These are phyloP conservation scores for Leptinotarsa juncta DNA, from an alignment of 2,888 invertebrate species.

Conservation along the genomic window DNA sequence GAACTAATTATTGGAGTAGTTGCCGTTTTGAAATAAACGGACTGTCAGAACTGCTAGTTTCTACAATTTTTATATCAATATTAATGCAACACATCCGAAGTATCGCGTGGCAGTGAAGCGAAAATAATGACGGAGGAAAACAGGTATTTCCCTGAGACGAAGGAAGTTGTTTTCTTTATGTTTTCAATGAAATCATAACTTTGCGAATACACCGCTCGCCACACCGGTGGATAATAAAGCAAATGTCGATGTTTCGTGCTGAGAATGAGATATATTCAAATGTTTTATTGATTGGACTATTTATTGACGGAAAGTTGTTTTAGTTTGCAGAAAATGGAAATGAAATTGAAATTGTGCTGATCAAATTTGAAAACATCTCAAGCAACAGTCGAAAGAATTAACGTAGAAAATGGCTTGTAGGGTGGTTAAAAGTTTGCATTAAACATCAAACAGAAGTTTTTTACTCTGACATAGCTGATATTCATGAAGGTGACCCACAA, in stretches of 20 bases:
- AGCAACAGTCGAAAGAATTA: no score
- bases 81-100: constrained; percentile 17
- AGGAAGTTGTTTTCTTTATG: constrained; percentile 29
- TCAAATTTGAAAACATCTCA: not conserved
- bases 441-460: no score
- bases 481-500: no score
- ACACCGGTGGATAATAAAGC: constrained; percentile 26
- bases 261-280: constrained; percentile 33
- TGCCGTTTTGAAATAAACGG: not conserved
- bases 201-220: constrained; percentile 22
- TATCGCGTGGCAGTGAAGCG: constrained; percentile 30
- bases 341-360: not conserved
- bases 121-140: constrained; percentile 25
- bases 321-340: not conserved
- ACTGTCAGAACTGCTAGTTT: not conserved
- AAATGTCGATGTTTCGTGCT: constrained; percentile 32
- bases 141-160: constrained; percentile 26
- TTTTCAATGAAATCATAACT: constrained; percentile 36
- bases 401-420: no score
- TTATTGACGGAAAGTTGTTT: not conserved
- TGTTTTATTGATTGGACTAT: constrained; percentile 26
- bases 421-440: no score
- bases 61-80: constrained; percentile 15
- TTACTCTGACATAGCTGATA: no score
- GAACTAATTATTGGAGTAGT: not conserved